phyloP scores from a whole-genome alignment of 1,140 invertebrate genomes.

The Conopomorpha cramerella region DNA sequence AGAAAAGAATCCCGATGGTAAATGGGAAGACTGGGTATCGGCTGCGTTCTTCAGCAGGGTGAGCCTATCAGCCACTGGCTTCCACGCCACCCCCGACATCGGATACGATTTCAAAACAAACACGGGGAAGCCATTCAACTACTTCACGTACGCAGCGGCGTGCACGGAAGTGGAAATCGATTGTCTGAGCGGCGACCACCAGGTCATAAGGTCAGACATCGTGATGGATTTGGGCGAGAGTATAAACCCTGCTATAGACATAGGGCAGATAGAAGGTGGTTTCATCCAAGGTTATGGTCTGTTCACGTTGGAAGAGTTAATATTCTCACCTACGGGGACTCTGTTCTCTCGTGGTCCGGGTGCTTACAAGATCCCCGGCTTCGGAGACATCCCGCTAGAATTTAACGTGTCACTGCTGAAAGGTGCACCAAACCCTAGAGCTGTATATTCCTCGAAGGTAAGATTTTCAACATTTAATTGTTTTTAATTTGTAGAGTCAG shows the following conservation, averaged over 20 bases:
- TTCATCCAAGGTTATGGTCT: constrained; percentile 93
- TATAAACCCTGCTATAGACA: constrained; percentile 94
- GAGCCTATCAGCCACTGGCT: constrained; percentile 84
- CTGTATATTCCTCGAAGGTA: constrained; percentile 95
- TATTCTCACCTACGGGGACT: constrained; percentile 82
- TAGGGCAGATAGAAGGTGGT: constrained; percentile 94
- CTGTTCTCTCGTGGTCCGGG: constrained; percentile 87
- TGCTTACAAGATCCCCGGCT: constrained; percentile 91
- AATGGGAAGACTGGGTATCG: constrained; percentile 85
- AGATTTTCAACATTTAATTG: no score
- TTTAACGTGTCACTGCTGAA: constrained; percentile 93
- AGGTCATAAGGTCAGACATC: constrained; percentile 86
- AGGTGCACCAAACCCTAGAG: constrained; percentile 83
- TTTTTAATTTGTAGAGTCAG: no score
- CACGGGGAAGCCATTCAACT: constrained; percentile 75
- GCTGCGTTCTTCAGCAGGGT: constrained; percentile 81
- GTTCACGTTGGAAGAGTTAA: constrained; percentile 88
- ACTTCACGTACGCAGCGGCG: constrained; percentile 81
- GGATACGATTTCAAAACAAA: constrained; percentile 77
- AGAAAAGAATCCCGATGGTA: constrained; percentile 75
- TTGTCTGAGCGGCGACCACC: constrained; percentile 86
- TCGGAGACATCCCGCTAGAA: constrained; percentile 85
- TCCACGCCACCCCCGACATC: constrained; percentile 80
- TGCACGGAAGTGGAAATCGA: constrained; percentile 86
- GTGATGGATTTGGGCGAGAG: constrained; percentile 93